Conservation (phyloP, 2,888 invertebrate genomes). For the Hyles lineata region DNA sequence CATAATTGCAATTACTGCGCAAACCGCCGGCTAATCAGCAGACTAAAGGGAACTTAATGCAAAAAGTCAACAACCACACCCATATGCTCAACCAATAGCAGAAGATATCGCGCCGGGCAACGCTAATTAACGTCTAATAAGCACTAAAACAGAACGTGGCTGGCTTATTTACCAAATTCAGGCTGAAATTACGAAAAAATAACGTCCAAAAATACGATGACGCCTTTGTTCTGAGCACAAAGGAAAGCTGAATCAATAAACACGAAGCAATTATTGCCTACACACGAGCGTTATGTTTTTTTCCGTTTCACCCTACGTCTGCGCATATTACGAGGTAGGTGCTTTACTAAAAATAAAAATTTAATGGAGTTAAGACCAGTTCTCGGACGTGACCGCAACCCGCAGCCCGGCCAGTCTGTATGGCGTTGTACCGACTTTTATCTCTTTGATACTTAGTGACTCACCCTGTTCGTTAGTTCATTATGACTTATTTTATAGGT, state of each 20-base stretch:
- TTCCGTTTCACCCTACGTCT: slow-evolving; percentile 35
- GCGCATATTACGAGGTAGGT: slow-evolving; percentile 41
- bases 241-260: slow-evolving; percentile 34
- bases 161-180: slow-evolving; percentile 21
- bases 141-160: slow-evolving; percentile 4
- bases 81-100: slow-evolving; percentile 14
- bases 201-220: slow-evolving; percentile 27
- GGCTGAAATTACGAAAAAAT: slow-evolving; percentile 22
- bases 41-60: slow-evolving; percentile 18
- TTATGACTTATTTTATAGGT: slow-evolving; percentile 36
- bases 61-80: slow-evolving; percentile 24
- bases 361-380: slow-evolving; percentile 62
- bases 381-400: slow-evolving; percentile 51
- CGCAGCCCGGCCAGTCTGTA: slow-evolving; percentile 45
- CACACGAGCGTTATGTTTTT: slow-evolving; percentile 28
- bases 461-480: slow-evolving; percentile 43
- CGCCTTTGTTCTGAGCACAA: slow-evolving; percentile 31
- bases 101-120: neutral
- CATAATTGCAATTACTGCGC: slow-evolving; percentile 25
- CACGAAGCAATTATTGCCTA: slow-evolving; percentile 32
- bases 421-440: slow-evolving; percentile 44
- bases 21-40: slow-evolving; percentile 13
- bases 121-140: slow-evolving; percentile 14
- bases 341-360: slow-evolving; percentile 64
- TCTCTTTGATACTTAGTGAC: slow-evolving; percentile 39